These are phyloP conservation scores for Cyprinodon diabolis DNA, from an alignment of 2,797 vertebrate genomes.

Conservation along the genomic window DNA sequence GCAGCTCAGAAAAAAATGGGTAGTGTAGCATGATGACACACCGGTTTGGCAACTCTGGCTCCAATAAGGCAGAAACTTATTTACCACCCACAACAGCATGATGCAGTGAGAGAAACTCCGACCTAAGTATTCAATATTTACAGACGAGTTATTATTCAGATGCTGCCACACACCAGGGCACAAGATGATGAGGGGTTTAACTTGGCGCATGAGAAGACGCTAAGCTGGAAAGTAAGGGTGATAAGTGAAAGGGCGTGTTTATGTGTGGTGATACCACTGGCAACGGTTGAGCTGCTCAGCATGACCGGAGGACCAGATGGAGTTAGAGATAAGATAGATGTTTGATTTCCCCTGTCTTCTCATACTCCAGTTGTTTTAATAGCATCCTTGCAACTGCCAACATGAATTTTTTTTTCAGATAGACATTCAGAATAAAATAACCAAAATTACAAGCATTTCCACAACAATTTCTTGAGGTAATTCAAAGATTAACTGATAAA, in stretches of 20 bases:
- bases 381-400: constrained; percentile 22
- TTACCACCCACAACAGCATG: constrained; percentile 9
- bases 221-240: constrained; percentile 52
- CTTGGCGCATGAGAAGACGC: constrained; percentile 37
- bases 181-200: constrained; percentile 60
- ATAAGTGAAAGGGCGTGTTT: constrained; percentile 55
- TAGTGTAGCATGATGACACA: constrained; percentile 25
- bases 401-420: constrained; percentile 18
- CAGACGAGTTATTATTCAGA: constrained; percentile 63
- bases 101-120: constrained; percentile 27
- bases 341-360: constrained; percentile 24
- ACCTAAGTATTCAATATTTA: constrained; percentile 56
- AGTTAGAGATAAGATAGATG: constrained; percentile 38
- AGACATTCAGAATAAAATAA: constrained; percentile 28
- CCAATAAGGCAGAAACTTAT: constrained; percentile 28
- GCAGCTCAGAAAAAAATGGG: constrained; percentile 40
- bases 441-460: constrained; percentile 3
- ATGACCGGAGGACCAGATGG: constrained; percentile 47
- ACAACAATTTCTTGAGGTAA: constrained; percentile 20
- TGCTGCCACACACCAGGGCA: constrained; percentile 59
- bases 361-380: constrained; percentile 35
- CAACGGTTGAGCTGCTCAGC: constrained; percentile 44
- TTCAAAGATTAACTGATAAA: constrained; percentile 9
- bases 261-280: constrained; percentile 41
- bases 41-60: constrained; percentile 12